Base-by-base conservation (phyloP, 2,888 invertebrate genomes). In the Reticulitermes lucifugus region DNA sequence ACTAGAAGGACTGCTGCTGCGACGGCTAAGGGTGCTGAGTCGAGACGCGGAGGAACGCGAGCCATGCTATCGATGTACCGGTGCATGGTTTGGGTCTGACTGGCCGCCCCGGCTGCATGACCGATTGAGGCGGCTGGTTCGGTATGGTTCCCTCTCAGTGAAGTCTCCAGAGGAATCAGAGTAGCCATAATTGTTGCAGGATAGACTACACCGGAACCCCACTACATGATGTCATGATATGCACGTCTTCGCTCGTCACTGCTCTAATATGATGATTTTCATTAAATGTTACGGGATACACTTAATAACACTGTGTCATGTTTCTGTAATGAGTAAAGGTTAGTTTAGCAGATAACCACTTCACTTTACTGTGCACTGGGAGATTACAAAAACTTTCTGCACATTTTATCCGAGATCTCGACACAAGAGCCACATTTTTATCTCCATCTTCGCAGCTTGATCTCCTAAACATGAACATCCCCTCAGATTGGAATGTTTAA, bases 1-100 rank as follows among this genome's bases (percentile, higher is more conserved):
- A 93, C 92, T 85, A 92, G 89, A 35, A 92, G 90, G 59, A 92
- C 91, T 14, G 92, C 92, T 73, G 92, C 88, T 81, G 92, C 91
- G 82, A 92, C 91, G 43, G 91, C 91, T 60, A 92, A 7, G 51
- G 84, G 84, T 25, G 70, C 82, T 22, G 82, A 65, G 51, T 83
- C 71, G 41, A 73, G 71, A 22, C 41, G 59, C 14, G 46, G 59
- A 22, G 82, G 25, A 21, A 77, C 46, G 6, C 77, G 77, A 9
- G 77, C 46, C n/a, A 77, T 77, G n/a, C 46, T 77, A 46, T 77
- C 77, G n/a, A 77, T n/a, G 22, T 77, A 22, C 2, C 77, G 77
- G 14, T 77, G 77, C 43, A 77, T 77, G 22, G 41, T 77, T 12
- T 35, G 77, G 7, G 51, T 22, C n/a, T 77, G 51, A 65, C 65